Conservation (phyloP, 2,113 vertebrate species). For the Platysternon megacephalum region DNA sequence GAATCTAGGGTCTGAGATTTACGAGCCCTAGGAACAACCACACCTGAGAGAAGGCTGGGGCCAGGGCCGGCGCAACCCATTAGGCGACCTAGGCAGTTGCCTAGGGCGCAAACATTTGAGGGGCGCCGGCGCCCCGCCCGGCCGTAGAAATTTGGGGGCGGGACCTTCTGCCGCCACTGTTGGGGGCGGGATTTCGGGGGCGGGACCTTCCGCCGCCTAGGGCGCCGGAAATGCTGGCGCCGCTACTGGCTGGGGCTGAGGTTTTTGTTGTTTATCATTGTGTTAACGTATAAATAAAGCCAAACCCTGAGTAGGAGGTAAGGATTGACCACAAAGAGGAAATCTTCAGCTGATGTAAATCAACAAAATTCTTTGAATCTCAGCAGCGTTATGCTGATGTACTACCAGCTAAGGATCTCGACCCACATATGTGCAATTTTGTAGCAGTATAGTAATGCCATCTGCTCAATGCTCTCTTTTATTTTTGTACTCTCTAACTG, state of each 20-base stretch:
- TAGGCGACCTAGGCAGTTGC: too few species aligned
- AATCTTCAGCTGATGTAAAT: background rate
- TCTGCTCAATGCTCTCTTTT: background rate
- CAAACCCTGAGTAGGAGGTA: too few species aligned
- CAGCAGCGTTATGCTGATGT: background rate
- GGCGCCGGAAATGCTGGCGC: too few species aligned
- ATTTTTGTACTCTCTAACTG: background rate
- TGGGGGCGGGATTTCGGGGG: too few species aligned
- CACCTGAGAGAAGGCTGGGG: background rate
- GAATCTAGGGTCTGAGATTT: background rate
- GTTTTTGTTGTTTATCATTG: background rate
- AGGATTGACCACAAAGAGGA: fast-evolving
- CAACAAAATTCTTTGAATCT: background rate
- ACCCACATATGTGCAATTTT: background rate
- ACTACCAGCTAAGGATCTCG: background rate
- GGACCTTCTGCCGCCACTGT: too few species aligned
- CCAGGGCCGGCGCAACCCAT: too few species aligned
- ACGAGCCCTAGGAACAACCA: background rate
- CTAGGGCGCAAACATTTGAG: too few species aligned
- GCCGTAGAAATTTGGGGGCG: too few species aligned
- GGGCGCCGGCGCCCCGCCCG: too few species aligned
- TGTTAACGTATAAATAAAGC: background rate
- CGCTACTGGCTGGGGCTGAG: background rate
- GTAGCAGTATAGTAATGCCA: background rate
- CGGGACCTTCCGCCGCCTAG: too few species aligned